phyloP scores from a whole-genome alignment of 2,797 vertebrate species.

The Balearica regulorum region DNA sequence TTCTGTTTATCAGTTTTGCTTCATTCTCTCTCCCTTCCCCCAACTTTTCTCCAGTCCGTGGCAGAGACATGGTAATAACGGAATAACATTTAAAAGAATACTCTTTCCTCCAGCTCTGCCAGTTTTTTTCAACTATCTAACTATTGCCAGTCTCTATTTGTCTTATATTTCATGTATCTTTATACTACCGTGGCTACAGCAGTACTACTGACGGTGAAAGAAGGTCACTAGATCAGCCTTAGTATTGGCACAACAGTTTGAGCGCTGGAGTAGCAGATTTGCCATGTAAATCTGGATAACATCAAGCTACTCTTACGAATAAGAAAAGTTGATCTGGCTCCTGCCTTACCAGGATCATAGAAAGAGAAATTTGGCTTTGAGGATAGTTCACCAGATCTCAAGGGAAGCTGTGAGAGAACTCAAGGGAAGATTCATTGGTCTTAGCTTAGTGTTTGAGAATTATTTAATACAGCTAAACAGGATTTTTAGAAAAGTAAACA shows the following conservation, averaged over 20 bases:
- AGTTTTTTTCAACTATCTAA: not conserved
- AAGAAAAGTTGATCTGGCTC: not conserved
- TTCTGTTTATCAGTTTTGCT: not conserved
- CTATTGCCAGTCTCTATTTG: not conserved
- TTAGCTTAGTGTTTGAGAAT: not conserved
- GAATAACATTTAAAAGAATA: not conserved
- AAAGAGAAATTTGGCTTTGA: not conserved
- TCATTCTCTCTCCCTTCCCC: not conserved
- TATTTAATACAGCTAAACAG: not conserved
- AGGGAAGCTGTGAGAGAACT: not conserved
- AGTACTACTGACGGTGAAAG: not conserved
- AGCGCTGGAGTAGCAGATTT: not conserved
- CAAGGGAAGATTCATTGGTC: not conserved
- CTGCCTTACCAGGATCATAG: not conserved
- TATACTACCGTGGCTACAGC: not conserved
- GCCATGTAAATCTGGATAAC: not conserved
- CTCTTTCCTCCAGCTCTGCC: not conserved
- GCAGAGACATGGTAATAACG: not conserved
- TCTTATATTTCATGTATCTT: not conserved
- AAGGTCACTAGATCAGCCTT: not conserved
- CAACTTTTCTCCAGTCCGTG: not conserved
- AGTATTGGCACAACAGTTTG: not conserved
- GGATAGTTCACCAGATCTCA: not conserved
- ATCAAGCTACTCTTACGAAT: not conserved
- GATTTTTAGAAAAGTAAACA: not conserved